Conservation (phyloP, 2,113 vertebrate species). For the Aspidoscelis tigris region DNA sequence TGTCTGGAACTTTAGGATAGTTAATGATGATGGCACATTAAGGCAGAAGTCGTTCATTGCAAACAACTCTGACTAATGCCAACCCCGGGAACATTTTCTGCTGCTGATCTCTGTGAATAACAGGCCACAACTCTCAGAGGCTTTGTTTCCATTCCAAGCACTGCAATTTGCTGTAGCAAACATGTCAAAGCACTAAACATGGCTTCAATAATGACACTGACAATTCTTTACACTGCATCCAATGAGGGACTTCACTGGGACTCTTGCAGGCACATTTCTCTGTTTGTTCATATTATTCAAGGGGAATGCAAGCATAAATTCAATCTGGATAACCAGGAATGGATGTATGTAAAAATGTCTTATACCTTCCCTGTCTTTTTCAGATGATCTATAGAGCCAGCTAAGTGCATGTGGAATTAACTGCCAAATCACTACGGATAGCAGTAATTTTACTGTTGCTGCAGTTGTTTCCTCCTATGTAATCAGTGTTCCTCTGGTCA, state of each 20-base stretch:
- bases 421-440: not conserved
- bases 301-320: conserved; percentile 1
- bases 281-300: not conserved
- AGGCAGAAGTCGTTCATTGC: conserved; percentile 20
- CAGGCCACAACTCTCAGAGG: not conserved
- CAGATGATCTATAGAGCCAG: not conserved
- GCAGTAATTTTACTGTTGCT: not conserved
- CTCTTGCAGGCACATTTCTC: not conserved
- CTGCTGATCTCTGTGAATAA: not conserved
- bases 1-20: conserved; percentile 32
- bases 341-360: not conserved
- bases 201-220: conserved; percentile 1
- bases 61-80: conserved; percentile 14
- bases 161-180: not conserved
- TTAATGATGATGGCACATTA: conserved; percentile 29
- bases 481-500: too few species aligned
- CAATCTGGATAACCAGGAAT: not conserved
- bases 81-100: not conserved
- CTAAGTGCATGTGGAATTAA: not conserved
- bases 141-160: conserved; percentile 21
- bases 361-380: not conserved
- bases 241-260: fast-evolving
- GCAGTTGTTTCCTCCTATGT: too few species aligned
- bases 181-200: not conserved
- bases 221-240: not conserved